Evolutionary conservation across 1,140 invertebrate species (phyloP).

Genomic region (Ladona fulva): DNA sequence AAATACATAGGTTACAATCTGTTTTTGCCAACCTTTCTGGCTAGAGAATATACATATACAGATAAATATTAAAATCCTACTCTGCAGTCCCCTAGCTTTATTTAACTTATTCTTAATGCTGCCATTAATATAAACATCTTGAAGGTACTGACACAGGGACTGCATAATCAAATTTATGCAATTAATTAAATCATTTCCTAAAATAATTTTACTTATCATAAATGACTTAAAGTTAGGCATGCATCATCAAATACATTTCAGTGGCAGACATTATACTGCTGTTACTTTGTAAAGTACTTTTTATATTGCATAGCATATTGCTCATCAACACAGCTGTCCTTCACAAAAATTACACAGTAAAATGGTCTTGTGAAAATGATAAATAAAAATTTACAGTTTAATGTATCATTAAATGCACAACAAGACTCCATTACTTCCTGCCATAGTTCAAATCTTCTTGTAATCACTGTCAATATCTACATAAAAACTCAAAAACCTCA

Average conservation of each 20-base stretch:
- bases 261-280: background rate
- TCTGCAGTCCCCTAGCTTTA: too few relatives aligned
- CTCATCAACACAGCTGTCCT: background rate
- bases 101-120: background rate
- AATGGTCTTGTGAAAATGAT: background rate
- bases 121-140: background rate
- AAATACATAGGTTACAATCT: too few relatives aligned
- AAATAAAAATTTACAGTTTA: background rate
- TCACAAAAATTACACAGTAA: background rate
- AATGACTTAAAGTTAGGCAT: constrained; percentile 1
- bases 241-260: background rate
- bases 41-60: too few relatives aligned
- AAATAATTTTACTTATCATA: background rate
- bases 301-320: background rate
- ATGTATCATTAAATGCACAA: background rate
- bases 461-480: background rate
- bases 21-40: too few relatives aligned
- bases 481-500: background rate
- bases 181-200: background rate
- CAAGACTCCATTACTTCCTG: background rate
- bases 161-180: background rate
- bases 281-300: background rate
- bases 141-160: background rate
- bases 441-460: too few relatives aligned
- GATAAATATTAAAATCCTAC: too few relatives aligned